Conservation (phyloP, 1,140 invertebrate species). For the Drosophila erecta region DNA sequence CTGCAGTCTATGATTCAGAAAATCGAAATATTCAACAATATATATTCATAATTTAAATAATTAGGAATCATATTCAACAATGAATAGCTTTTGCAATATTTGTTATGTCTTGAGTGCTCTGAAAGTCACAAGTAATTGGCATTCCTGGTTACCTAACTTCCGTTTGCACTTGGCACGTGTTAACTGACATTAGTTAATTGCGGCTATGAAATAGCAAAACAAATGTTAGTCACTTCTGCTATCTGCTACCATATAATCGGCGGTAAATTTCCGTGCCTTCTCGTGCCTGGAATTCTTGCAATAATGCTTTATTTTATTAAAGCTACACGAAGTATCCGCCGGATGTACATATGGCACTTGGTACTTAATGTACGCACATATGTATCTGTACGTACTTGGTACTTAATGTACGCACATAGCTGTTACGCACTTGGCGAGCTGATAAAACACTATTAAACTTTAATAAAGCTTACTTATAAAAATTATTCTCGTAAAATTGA, state of each 20-base stretch:
- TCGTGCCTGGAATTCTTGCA: constrained; percentile 7
- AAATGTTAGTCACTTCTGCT: constrained; percentile 9
- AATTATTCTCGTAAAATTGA: constrained; percentile 35
- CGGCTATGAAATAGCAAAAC: constrained; percentile 24
- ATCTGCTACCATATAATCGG: constrained; percentile 11
- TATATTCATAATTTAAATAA: too few species aligned
- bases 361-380: not conserved
- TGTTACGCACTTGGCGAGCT: constrained; percentile 22
- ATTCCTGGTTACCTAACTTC: constrained; percentile 17
- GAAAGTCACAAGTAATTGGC: constrained; percentile 8
- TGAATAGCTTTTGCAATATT: too few species aligned
- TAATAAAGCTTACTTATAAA: constrained; percentile 41
- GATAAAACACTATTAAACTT: constrained; percentile 50
- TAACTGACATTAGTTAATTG: constrained; percentile 52
- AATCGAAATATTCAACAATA: too few species aligned
- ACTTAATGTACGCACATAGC: not conserved
- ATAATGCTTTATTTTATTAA: constrained; percentile 45
- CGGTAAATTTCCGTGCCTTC: constrained; percentile 13
- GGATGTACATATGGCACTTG: constrained; percentile 25
- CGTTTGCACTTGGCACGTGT: constrained; percentile 38
- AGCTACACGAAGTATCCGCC: constrained; percentile 39
- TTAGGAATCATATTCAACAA: too few species aligned
- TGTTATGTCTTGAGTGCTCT: not conserved
- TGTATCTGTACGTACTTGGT: constrained; percentile 10
- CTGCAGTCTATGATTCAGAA: too few species aligned